A percentile compares a stretch with the other conserved stretches of the same genome.
phyloP scores from a whole-genome alignment of 2,797 vertebrate species.

The Myotis planiceps region DNA sequence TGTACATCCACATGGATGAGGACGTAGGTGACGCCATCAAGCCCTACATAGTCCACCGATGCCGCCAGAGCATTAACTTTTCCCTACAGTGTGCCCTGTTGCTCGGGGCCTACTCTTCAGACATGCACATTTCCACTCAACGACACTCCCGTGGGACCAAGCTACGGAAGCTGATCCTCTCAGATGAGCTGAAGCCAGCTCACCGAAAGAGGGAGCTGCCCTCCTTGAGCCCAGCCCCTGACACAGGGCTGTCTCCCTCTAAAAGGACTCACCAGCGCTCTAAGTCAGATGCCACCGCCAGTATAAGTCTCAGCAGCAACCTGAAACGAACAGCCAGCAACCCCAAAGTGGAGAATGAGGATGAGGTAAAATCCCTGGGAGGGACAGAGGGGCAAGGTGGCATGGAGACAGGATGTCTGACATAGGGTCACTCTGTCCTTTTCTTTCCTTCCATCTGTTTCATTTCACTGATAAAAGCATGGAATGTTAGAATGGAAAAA shows the following conservation, averaged over 20 bases:
- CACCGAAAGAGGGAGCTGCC: constrained; percentile 88
- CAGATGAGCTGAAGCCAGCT: constrained; percentile 95
- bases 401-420: constrained; percentile 6
- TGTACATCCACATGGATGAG: constrained; percentile 99
- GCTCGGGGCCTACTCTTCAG: constrained; percentile 95
- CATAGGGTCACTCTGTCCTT: neutral
- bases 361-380: constrained; percentile 90
- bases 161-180: constrained; percentile 95
- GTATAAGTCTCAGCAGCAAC: constrained; percentile 96
- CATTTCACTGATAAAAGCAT: constrained; percentile 68
- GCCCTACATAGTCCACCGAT: constrained; percentile 97
- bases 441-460: constrained; percentile 46
- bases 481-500: constrained; percentile 70
- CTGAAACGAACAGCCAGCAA: constrained; percentile 97
- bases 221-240: constrained; percentile 79
- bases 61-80: constrained; percentile 96
- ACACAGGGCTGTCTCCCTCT: constrained; percentile 92
- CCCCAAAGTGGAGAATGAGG: constrained; percentile 96
- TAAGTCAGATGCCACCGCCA: constrained; percentile 95
- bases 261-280: constrained; percentile 98
- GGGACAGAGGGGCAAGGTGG: neutral
- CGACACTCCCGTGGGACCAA: constrained; percentile 96
- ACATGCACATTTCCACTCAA: constrained; percentile 99
- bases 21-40: constrained; percentile 98
- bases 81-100: constrained; percentile 96